Conservation (phyloP, 2,888 invertebrate species). For the Carcina quercana region DNA sequence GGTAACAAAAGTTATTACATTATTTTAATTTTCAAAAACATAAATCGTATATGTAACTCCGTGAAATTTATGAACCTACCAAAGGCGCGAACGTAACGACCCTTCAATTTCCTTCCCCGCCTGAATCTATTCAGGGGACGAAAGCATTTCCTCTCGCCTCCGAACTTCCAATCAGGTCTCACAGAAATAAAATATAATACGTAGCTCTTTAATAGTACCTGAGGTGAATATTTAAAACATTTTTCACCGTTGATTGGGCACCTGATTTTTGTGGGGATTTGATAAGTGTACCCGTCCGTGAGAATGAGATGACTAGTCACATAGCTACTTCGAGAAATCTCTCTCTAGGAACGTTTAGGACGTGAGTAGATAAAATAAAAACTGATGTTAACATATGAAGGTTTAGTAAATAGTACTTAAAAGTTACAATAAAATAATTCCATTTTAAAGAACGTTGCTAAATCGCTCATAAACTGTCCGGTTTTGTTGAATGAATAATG, state of each 20-base stretch:
- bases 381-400: no score
- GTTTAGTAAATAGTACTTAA: no score
- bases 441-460: no score
- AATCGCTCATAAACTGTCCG: no score
- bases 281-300: no score
- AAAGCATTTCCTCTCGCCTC: constrained; percentile 51
- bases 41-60: constrained; percentile 47
- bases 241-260: constrained; percentile 33
- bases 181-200: constrained; percentile 45
- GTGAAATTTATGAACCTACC: constrained; percentile 52
- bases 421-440: no score
- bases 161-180: constrained; percentile 50
- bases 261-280: constrained; percentile 4
- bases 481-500: no score
- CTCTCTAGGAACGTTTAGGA: no score
- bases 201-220: constrained; percentile 40
- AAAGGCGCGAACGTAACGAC: constrained; percentile 54
- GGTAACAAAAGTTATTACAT: constrained; percentile 1
- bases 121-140: constrained; percentile 55
- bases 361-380: no score
- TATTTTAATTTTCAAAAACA: constrained; percentile 24
- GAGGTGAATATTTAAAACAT: constrained; percentile 53
- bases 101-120: constrained; percentile 66
- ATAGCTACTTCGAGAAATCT: no score
- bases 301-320: no score